These are phyloP conservation scores for Sminthurides bifidus DNA, from an alignment of 1,140 invertebrate genomes.

Conservation along the genomic window DNA sequence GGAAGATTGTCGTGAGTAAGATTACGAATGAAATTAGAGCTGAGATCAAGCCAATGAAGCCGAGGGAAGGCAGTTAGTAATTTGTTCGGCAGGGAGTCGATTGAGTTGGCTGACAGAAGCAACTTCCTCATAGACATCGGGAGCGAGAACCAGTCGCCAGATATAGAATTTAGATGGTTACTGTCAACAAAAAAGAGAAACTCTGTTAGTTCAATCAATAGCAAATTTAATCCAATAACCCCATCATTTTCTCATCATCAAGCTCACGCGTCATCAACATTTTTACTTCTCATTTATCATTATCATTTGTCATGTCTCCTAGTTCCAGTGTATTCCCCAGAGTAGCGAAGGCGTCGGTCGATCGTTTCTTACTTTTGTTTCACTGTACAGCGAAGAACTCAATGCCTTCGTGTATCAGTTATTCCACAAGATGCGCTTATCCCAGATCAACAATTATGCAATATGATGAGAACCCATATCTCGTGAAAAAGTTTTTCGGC, in stretches of 20 bases:
- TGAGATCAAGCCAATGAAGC: slow-evolving; percentile 31
- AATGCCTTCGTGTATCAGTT: no score
- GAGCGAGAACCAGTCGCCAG: slow-evolving; percentile 30
- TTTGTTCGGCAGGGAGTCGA: slow-evolving; percentile 26
- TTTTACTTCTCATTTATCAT: no score
- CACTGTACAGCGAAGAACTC: background rate
- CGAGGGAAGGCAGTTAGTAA: slow-evolving; percentile 22
- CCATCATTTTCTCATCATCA: no score
- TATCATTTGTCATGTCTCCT: no score
- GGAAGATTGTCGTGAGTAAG: slow-evolving; percentile 25
- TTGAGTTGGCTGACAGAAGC: slow-evolving; percentile 24
- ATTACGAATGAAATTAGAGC: slow-evolving; percentile 30
- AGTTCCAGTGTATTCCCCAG: background rate
- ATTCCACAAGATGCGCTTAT: no score
- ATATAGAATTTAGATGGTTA: slow-evolving; percentile 27
- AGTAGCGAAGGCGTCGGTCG: background rate
- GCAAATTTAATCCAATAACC: no score
- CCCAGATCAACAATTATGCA: no score
- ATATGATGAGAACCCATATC: no score
- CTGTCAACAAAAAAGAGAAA: slow-evolving; percentile 11
- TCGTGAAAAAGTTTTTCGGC: no score
- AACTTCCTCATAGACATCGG: slow-evolving; percentile 24
- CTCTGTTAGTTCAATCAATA: background rate
- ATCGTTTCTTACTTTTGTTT: background rate
- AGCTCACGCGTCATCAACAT: no score